Percentiles rank a stretch among this genome's conserved stretches.
Evolutionary conservation across 2,113 vertebrate species (phyloP).

Genomic region (Ameiurus melas): DNA sequence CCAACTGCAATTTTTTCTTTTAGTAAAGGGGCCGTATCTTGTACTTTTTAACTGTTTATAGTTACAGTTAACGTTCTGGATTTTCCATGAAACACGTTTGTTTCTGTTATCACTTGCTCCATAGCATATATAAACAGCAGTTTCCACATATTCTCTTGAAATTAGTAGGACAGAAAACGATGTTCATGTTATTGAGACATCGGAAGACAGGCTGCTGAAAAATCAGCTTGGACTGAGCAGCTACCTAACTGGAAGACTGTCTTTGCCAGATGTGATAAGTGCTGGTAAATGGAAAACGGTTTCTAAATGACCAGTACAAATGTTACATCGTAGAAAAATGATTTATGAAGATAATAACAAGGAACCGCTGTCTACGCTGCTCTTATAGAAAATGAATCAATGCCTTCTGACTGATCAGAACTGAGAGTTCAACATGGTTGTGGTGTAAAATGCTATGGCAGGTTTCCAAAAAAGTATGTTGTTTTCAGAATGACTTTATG

Average conservation of each 20-base stretch:
- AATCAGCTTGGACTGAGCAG: neutral
- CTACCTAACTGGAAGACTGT: neutral
- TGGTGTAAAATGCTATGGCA: neutral
- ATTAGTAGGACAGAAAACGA: neutral
- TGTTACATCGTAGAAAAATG: neutral
- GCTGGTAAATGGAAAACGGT: neutral
- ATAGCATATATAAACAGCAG: neutral
- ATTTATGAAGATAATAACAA: neutral
- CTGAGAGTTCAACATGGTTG: neutral
- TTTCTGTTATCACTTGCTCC: neutral
- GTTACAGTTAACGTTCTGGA: neutral
- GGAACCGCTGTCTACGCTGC: too few relatives aligned
- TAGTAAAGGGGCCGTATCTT: neutral
- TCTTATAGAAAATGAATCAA: too few relatives aligned
- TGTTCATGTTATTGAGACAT: neutral
- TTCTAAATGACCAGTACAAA: neutral
- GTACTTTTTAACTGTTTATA: neutral
- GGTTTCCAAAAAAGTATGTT: neutral
- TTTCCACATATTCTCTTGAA: neutral
- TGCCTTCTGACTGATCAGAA: neutral
- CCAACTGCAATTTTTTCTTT: neutral
- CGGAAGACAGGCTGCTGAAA: neutral
- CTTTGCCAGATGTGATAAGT: neutral
- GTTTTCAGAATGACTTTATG: neutral
- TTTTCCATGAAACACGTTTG: neutral